phyloP scores from a whole-genome alignment of 2,797 vertebrate genomes.

The Cossypha caffra region DNA sequence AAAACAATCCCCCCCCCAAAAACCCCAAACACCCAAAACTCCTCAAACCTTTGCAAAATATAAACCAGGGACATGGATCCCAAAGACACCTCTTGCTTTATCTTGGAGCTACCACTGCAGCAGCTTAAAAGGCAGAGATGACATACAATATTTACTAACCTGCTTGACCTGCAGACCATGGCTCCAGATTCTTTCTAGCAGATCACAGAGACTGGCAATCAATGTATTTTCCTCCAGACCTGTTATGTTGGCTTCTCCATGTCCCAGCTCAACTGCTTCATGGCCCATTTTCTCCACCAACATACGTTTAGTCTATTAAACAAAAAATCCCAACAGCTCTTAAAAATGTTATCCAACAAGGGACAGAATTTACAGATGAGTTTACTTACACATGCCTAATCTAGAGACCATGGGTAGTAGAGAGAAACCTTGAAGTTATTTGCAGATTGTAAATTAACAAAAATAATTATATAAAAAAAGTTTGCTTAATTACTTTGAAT shows the following conservation, averaged over 20 bases:
- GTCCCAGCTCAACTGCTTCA: conserved; percentile 91
- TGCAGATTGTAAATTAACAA: not conserved
- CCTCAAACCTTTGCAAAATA: not conserved
- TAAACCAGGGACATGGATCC: not conserved
- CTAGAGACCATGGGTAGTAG: not conserved
- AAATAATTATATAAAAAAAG: not conserved
- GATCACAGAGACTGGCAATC: conserved; percentile 94
- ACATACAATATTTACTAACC: conserved; percentile 74
- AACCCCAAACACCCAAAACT: not conserved
- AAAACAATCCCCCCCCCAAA: rapidly evolving
- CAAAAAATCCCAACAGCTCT: not conserved
- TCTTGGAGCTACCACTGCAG: not conserved
- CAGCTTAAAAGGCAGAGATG: not conserved
- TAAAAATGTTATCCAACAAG: not conserved
- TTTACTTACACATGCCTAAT: not conserved
- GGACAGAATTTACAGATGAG: not conserved
- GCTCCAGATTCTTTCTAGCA: conserved; percentile 98
- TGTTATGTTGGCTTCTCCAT: conserved; percentile 93
- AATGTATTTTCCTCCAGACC: conserved; percentile 95
- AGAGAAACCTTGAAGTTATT: not conserved
- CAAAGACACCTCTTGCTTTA: not conserved
- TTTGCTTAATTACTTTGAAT: not conserved
- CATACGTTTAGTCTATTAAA: conserved; percentile 92
- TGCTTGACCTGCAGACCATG: conserved; percentile 95
- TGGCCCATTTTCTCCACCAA: conserved; percentile 97